These are phyloP conservation scores for Propithecus deckenii DNA, from an alignment of 2,797 vertebrate species.

Conservation along the genomic window DNA sequence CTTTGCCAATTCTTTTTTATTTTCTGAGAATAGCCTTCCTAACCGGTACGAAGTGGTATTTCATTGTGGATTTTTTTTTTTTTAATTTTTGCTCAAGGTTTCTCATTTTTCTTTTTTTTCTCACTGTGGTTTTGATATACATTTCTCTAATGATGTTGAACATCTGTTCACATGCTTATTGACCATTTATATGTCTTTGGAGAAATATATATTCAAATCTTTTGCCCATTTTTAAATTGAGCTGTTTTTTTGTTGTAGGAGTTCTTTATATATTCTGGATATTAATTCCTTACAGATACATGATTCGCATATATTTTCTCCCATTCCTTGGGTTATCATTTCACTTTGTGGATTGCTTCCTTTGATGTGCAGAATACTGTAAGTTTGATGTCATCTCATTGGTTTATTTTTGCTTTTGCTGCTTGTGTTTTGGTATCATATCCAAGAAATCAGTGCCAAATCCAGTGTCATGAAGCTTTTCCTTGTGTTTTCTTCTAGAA, in stretches of 20 bases:
- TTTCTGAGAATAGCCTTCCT: background rate
- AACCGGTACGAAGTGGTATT: background rate
- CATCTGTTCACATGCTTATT: background rate
- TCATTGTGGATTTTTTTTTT: background rate
- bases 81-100: no score
- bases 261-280: background rate
- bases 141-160: background rate
- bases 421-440: background rate
- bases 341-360: background rate
- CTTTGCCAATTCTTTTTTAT: background rate
- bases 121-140: background rate
- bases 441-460: background rate
- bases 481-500: background rate
- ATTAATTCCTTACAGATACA: background rate
- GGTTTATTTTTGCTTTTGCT: background rate
- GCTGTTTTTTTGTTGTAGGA: background rate
- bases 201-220: background rate
- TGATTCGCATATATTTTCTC: slow-evolving; percentile 6
- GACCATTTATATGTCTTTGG: background rate
- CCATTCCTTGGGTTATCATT: background rate
- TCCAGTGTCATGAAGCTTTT: background rate
- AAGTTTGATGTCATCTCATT: background rate
- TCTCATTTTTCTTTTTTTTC: background rate
- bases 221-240: background rate
- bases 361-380: background rate